Evolutionary conservation across 2,888 invertebrate genomes (phyloP).

Genomic region (Octonoba sinensis): DNA sequence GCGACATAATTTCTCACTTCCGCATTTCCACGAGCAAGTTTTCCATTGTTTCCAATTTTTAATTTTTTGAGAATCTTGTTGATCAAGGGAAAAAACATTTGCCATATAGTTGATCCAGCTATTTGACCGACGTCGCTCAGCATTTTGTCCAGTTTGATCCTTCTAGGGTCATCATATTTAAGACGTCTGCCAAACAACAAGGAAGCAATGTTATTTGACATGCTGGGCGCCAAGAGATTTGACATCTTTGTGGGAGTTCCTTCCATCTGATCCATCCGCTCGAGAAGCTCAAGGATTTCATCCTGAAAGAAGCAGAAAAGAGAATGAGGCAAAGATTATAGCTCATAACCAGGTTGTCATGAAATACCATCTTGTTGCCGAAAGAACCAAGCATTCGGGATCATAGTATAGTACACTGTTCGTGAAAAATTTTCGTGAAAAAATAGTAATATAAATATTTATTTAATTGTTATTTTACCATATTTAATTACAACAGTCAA

Average conservation of each 20-base stretch:
- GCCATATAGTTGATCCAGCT: conserved; percentile 1
- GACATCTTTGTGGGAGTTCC: neutral
- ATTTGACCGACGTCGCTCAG: neutral
- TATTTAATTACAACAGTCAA: no score
- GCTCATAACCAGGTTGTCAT: no score
- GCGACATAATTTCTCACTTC: conserved; percentile 1
- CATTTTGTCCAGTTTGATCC: conserved; percentile 5
- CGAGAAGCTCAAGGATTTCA: no score
- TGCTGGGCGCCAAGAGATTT: conserved; percentile 32
- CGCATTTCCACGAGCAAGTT: neutral
- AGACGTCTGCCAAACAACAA: conserved; percentile 65
- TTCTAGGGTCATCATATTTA: conserved; percentile 53
- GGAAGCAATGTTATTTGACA: conserved; percentile 63
- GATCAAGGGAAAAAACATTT: conserved; percentile 26
- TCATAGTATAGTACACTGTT: no score
- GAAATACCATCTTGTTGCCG: no score
- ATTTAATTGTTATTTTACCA: no score
- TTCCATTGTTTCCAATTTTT: conserved; percentile 13
- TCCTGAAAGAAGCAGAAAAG: no score
- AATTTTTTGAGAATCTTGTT: neutral
- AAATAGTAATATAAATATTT: no score
- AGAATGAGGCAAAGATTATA: no score
- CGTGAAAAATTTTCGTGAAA: no score
- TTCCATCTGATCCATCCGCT: no score
- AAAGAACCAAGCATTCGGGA: neutral